Evolutionary conservation across 2,113 vertebrate genomes (phyloP).

Genomic region (Ahaetulla prasina): DNA sequence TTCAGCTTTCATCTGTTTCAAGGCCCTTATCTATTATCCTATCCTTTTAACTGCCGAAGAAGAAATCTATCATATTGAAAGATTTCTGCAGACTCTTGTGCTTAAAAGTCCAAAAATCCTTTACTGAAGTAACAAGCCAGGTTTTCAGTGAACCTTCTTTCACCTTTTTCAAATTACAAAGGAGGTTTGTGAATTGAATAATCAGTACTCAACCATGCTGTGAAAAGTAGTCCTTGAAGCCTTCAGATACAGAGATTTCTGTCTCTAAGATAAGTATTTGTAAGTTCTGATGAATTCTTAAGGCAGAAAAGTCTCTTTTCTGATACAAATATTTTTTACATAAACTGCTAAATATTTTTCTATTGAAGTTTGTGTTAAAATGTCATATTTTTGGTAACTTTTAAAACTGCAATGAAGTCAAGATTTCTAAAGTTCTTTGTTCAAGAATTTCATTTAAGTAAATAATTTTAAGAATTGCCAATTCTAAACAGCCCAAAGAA

Average conservation of each 20-base stretch:
- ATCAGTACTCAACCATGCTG: neutral
- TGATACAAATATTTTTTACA: neutral
- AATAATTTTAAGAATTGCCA: neutral
- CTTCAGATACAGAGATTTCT: neutral
- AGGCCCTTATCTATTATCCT: neutral
- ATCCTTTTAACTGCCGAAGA: neutral
- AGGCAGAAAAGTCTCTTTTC: neutral
- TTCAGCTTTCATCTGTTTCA: neutral
- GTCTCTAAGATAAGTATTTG: neutral
- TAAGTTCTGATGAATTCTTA: neutral
- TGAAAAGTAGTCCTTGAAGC: neutral
- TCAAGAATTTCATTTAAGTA: neutral
- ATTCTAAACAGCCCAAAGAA: neutral
- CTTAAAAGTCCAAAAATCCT: neutral
- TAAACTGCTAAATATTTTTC: neutral
- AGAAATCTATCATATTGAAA: neutral
- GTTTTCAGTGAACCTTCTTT: conserved; percentile 1
- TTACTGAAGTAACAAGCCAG: neutral
- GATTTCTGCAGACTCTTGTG: neutral
- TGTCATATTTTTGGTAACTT: neutral
- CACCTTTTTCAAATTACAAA: neutral
- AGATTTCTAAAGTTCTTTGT: conserved; percentile 8
- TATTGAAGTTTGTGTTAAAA: neutral
- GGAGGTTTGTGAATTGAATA: neutral
- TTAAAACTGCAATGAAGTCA: neutral